Evolutionary conservation across 2,113 vertebrate species (phyloP).

Genomic region (Anhinga rufa): DNA sequence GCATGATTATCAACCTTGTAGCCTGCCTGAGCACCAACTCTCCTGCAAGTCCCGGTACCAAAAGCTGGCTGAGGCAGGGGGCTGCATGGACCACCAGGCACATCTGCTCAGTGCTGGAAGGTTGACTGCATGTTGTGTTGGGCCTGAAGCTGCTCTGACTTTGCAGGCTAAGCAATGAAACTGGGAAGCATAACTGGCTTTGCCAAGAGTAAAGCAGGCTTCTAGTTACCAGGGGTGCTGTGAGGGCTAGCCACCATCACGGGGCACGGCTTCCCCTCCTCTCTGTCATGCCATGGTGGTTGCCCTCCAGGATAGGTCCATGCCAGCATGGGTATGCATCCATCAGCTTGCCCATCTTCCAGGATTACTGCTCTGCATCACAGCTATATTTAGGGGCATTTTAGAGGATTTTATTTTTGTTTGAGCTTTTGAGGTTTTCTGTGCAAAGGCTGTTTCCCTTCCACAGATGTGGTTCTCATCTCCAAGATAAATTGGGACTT

Average conservation of each 20-base stretch:
- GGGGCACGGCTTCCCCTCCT: not conserved
- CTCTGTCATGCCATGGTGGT: not conserved
- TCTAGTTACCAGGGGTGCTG: not conserved
- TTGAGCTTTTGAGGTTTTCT: not conserved
- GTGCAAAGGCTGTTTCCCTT: not conserved
- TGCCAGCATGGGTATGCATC: not conserved
- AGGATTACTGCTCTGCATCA: not conserved
- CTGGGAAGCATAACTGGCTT: not conserved
- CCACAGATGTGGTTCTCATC: not conserved
- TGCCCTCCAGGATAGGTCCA: not conserved
- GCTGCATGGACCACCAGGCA: not conserved
- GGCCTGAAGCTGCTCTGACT: not conserved
- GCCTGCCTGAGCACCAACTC: not conserved
- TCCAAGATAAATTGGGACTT: not conserved
- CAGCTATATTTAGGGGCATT: not conserved
- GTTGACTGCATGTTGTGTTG: accelerated
- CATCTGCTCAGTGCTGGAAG: not conserved
- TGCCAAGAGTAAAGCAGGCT: not conserved
- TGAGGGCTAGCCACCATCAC: not conserved
- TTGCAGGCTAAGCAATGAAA: not conserved
- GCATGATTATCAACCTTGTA: not conserved
- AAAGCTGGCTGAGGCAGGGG: not conserved
- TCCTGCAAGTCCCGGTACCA: not conserved
- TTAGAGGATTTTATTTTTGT: not conserved
- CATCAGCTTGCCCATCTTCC: not conserved